A percentile compares a stretch with the other conserved stretches of the same genome.
These are phyloP conservation scores for Oryzias melastigma DNA, from an alignment of 2,113 vertebrate species.

Conservation along the genomic window DNA sequence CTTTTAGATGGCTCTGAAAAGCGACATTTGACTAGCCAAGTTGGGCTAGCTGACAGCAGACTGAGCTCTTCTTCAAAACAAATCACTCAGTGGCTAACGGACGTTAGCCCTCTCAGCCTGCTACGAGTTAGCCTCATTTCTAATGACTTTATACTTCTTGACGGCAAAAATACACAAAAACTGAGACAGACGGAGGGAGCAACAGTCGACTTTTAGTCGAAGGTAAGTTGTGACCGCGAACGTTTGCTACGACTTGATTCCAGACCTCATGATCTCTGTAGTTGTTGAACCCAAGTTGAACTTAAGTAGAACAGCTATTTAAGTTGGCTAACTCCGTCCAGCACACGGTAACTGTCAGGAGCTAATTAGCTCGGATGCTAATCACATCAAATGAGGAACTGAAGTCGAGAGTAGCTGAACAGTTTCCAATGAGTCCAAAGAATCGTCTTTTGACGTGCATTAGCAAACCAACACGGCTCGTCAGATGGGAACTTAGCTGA, in stretches of 20 bases:
- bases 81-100: constrained; percentile 63
- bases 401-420: background rate
- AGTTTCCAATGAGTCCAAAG: background rate
- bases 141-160: constrained; percentile 41
- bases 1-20: constrained; percentile 28
- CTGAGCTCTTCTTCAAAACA: constrained; percentile 71
- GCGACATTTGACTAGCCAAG: constrained; percentile 58
- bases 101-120: constrained; percentile 38
- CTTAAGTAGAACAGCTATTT: constrained; percentile 47
- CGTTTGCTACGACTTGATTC: background rate
- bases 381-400: constrained; percentile 62
- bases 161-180: constrained; percentile 23
- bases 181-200: constrained; percentile 15
- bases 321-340: constrained; percentile 43
- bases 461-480: background rate
- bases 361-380: constrained; percentile 64
- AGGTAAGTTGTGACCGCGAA: constrained; percentile 50
- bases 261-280: constrained; percentile 5
- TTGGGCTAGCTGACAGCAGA: constrained; percentile 61
- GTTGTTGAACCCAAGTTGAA: constrained; percentile 55
- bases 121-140: constrained; percentile 42
- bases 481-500: too few relatives aligned
- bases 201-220: constrained; percentile 18
- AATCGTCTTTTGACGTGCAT: background rate
- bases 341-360: constrained; percentile 21